Evolutionary conservation across 1,140 invertebrate species (phyloP), one percentile per base, ranked within the genome.

Genomic region (Drosophila triauraria): DNA sequence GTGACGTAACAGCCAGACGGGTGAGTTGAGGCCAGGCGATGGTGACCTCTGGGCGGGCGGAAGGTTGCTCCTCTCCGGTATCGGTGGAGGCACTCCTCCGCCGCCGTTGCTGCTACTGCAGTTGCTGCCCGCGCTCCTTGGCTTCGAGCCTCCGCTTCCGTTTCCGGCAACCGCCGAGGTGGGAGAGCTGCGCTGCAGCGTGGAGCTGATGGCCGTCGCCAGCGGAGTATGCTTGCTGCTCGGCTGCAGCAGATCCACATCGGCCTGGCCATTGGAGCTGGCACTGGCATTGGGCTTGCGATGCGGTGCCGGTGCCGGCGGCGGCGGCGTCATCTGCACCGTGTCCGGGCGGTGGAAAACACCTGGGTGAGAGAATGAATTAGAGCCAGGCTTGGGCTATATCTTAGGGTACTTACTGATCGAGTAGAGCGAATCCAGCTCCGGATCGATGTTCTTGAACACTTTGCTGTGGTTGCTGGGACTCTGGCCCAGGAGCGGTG

Each of bases 361-460:
- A 64, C 87, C 91, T 92, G 47, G 0, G 23, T 43, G 30, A 2
- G 7, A 32, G 7, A 9, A 3, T 7, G 9, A 35, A 9, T 30
- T 48, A 43, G 25, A 12, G 4, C 12, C 6, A 1, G 17, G 4
- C 6, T 20, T 35, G 27, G 4, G 12, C 12, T 8, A 3, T 2
- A 13, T 13, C n/a, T 30, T 15, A 4, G 4, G 3, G 8, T 7
- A 57, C 84, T 78, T 75, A 93, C 92, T 92, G 59, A 93, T 93
- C 6, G 92, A 93, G 62, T 93, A 93, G 15, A 93, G 85, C 17
- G 92, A 92, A 58, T 93, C 92, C 80, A 93, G 57, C 43, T 93
- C 92, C 1, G 92, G 92, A 92, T 93, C 92, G 60, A 93, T 93
- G 65, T 92, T 93, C 74, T 93, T 92, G 77, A 93, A 93, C 67